Percentiles rank a stretch among this genome's conserved stretches.
These are phyloP conservation scores for Melinaea menophilus DNA, from an alignment of 2,888 invertebrate species.

Conservation along the genomic window DNA sequence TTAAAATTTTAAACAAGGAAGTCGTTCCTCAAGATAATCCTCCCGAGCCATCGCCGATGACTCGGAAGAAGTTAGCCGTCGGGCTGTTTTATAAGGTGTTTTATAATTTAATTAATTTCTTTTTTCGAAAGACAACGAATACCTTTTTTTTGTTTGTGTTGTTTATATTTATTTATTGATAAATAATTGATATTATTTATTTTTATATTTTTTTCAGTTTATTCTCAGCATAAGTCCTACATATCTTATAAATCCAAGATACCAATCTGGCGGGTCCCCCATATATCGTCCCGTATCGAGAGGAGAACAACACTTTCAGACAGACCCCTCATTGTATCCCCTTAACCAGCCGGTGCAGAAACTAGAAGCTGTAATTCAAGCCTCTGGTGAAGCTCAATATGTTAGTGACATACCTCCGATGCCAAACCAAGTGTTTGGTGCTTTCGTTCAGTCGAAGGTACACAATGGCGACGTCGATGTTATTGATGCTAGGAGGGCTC, in stretches of 20 bases:
- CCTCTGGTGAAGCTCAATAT: constrained; percentile 83
- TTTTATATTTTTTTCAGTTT: constrained; percentile 57
- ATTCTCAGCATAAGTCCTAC: constrained; percentile 73
- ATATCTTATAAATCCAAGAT: constrained; percentile 51
- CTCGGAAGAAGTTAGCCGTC: constrained; percentile 83
- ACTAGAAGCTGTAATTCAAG: constrained; percentile 78
- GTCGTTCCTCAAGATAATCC: constrained; percentile 79
- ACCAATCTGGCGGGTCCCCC: constrained; percentile 72
- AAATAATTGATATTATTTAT: not conserved
- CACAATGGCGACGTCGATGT: constrained; percentile 75
- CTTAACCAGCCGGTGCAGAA: constrained; percentile 83
- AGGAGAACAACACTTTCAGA: constrained; percentile 79
- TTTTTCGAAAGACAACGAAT: not conserved
- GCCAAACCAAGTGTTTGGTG: constrained; percentile 81
- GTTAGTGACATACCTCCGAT: constrained; percentile 79
- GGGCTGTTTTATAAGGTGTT: constrained; percentile 88
- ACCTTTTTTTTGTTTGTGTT: not conserved
- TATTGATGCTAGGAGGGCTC: constrained; percentile 78
- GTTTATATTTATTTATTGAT: not conserved
- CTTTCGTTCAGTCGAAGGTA: constrained; percentile 80
- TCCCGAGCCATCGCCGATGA: constrained; percentile 82
- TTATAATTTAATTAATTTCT: not conserved
- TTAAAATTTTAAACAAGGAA: constrained; percentile 77
- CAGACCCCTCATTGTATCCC: constrained; percentile 80
- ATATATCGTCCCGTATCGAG: constrained; percentile 79